Percentiles rank a stretch among this genome's conserved stretches.
Conservation (phyloP, 1,140 invertebrate species). For the Hormaphis cornu region DNA sequence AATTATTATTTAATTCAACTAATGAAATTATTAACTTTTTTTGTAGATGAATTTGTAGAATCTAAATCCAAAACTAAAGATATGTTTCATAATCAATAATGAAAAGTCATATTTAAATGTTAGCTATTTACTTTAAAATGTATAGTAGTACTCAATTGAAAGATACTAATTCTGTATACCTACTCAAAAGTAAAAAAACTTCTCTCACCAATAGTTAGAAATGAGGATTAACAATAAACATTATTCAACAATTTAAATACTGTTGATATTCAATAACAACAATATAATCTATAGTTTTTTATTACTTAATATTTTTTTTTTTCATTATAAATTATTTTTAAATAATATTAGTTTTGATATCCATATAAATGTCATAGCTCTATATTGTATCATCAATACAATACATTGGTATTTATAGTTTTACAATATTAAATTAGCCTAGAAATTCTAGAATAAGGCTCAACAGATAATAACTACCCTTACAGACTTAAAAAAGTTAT, state of each 20-base stretch:
- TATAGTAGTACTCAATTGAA: too few relatives aligned
- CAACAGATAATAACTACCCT: background rate
- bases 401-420: slow-evolving; percentile 10
- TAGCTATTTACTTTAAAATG: too few relatives aligned
- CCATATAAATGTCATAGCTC: background rate
- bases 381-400: slow-evolving; percentile 17
- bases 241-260: background rate
- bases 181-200: too few relatives aligned
- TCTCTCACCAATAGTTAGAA: background rate
- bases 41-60: too few relatives aligned
- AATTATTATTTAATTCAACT: too few relatives aligned
- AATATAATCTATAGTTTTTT: background rate
- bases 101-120: too few relatives aligned
- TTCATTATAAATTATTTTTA: slow-evolving; percentile 10
- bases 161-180: too few relatives aligned
- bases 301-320: background rate
- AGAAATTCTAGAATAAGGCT: background rate
- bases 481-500: background rate
- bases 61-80: too few relatives aligned
- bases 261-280: background rate
- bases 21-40: too few relatives aligned
- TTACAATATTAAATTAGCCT: slow-evolving; percentile 10
- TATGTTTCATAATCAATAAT: too few relatives aligned
- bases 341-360: slow-evolving; percentile 1
- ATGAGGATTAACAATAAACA: background rate